Percentiles rank a stretch among this genome's conserved stretches.
phyloP scores from a whole-genome alignment of 2,113 vertebrate genomes.

The Nettapus auritus region DNA sequence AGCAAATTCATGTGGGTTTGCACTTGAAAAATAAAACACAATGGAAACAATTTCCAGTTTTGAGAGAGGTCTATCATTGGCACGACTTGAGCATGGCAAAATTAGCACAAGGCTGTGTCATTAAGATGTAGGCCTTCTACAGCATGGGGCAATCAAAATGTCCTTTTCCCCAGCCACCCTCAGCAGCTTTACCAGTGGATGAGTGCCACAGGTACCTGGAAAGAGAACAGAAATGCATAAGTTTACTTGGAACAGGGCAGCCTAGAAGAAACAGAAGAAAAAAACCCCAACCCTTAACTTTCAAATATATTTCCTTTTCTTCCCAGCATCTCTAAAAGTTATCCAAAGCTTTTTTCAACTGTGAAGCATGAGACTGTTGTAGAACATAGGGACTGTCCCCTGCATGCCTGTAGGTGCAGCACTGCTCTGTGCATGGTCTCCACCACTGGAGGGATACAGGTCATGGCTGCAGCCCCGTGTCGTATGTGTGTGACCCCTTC shows the following conservation, averaged over 20 bases:
- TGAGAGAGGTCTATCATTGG: neutral
- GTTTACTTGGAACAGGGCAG: neutral
- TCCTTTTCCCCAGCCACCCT: neutral
- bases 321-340: neutral
- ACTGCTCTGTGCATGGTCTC: neutral
- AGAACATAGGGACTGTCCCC: neutral
- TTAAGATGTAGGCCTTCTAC: neutral
- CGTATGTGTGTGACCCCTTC: accelerated
- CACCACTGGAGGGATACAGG: neutral
- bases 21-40: neutral
- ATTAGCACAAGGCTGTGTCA: neutral
- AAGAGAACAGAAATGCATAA: neutral
- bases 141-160: neutral
- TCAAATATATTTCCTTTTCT: neutral
- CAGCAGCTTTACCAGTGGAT: neutral
- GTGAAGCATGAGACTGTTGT: neutral
- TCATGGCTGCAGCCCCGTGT: neutral
- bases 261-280: neutral
- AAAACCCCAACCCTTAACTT: neutral
- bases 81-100: neutral
- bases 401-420: neutral
- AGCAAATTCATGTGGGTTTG: neutral
- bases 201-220: neutral
- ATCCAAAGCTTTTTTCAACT: neutral
- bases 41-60: neutral